phyloP scores from a whole-genome alignment of 2,888 invertebrate genomes.

The Habrosyne pyritoides region DNA sequence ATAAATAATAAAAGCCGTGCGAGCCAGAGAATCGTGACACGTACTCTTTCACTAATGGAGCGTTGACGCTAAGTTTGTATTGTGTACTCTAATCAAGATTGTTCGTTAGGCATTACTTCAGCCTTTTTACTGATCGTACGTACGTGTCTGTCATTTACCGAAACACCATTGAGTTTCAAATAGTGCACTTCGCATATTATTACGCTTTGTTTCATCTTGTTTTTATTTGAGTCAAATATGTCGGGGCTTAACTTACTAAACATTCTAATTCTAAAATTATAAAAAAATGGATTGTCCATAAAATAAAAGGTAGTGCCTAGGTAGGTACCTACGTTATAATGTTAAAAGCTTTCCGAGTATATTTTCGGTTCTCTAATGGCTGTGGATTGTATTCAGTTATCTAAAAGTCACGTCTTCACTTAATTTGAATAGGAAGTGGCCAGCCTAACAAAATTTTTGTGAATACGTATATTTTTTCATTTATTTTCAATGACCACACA shows the following conservation, averaged over 20 bases:
- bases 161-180: not conserved
- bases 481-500: slow-evolving; percentile 61
- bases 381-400: not conserved
- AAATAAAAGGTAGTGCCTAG: no score
- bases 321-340: not conserved
- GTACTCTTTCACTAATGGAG: slow-evolving; percentile 79
- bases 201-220: no score
- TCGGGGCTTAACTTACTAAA: no score
- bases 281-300: no score
- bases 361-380: not conserved
- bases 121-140: slow-evolving; percentile 64
- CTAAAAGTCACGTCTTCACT: not conserved
- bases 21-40: slow-evolving; percentile 74
- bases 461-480: slow-evolving; percentile 31
- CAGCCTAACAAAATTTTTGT: slow-evolving; percentile 19
- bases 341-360: not conserved
- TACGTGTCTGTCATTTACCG: slow-evolving; percentile 30
- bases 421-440: slow-evolving; percentile 17
- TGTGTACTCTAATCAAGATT: slow-evolving; percentile 76
- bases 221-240: no score
- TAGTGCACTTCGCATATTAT: not conserved
- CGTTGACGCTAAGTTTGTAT: slow-evolving; percentile 64
- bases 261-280: no score
- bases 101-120: slow-evolving; percentile 61
- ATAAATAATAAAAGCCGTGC: slow-evolving; percentile 78